Evolutionary conservation across 2,797 vertebrate genomes (phyloP), one percentile per base, ranked within the genome.

Genomic region (Gouania willdenowi): DNA sequence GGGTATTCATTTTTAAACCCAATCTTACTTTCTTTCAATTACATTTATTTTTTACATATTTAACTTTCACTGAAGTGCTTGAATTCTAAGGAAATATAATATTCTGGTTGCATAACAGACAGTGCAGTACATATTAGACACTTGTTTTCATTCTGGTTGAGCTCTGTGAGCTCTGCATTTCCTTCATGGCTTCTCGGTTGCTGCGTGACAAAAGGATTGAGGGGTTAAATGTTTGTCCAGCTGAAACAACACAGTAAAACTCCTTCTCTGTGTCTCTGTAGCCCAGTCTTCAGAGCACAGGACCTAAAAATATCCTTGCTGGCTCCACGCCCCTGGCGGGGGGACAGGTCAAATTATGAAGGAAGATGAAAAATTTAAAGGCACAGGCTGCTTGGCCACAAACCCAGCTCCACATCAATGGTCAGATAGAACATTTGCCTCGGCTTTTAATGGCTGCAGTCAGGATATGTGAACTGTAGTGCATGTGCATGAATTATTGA

Each of bases 291-390:
- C 89, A 92, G 89, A 91, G 90, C 91, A 87, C 87, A 82, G 84
- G 76, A 80, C 78, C 90, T 92, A 90, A 90, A 96, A 94, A 95
- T 95, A 95, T 91, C 82, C 37, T 60, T 23, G 84, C 89, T 83
- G 91, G 92, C 91, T 93, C 89, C 88, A 89, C 89, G 90, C 88
- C 90, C 86, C 92, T 92, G 92, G 92, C 92, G 86, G 90, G 91
- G 91, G 91, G 91, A 93, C 88, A 92, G 91, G 89, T 93, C 93
- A 92, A 91, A 91, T 82, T 86, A 92, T 92, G 91, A 91, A 92
- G 91, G 88, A 90, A 93, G 85, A 89, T 88, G 81, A 87, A 87
- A 84, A 83, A 83, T 89, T 88, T 89, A 89, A 89, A 89, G 85
- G 84, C 82, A 78, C 83, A 88, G 83, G 57, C 79, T 74, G 73